phyloP scores from a whole-genome alignment of 64 coral and sea anemone species.

The Astreopora myriophthalma region DNA sequence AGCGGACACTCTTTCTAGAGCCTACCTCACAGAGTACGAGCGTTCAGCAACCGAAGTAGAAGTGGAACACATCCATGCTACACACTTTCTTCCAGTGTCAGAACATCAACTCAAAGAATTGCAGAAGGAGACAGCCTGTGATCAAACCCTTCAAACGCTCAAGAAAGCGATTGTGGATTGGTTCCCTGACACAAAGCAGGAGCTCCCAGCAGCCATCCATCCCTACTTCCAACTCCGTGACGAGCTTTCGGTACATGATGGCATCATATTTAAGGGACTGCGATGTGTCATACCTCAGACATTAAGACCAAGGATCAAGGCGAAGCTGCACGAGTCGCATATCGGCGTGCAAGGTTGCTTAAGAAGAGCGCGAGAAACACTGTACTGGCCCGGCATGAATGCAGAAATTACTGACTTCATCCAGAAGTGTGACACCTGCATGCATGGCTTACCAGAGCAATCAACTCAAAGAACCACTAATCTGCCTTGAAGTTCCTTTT shows the following conservation, averaged over 20 bases:
- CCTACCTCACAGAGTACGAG: background rate
- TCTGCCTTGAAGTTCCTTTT: background rate
- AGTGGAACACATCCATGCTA: background rate
- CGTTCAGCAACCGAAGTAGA: background rate
- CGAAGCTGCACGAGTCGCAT: background rate
- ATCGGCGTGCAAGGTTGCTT: background rate
- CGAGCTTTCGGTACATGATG: background rate
- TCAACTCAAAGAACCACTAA: conserved; percentile 11
- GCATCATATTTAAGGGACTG: background rate
- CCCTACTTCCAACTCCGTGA: background rate
- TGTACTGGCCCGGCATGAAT: conserved; percentile 23
- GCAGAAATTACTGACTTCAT: conserved; percentile 26
- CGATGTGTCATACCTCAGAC: background rate
- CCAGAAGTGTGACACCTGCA: conserved; percentile 19
- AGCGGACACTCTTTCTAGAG: conserved; percentile 4
- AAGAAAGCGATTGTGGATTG: background rate
- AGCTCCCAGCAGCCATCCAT: background rate
- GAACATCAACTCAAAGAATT: background rate
- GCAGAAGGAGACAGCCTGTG: background rate
- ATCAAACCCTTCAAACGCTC: background rate
- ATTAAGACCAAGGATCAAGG: background rate
- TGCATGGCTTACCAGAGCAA: background rate
- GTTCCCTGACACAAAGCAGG: too few relatives aligned
- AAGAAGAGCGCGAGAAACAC: background rate
- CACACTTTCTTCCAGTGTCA: background rate